Evolutionary conservation across 37 sponge, comb jelly and placozoan genomes (phyloP).

Genomic region (Halichondria panicea): DNA sequence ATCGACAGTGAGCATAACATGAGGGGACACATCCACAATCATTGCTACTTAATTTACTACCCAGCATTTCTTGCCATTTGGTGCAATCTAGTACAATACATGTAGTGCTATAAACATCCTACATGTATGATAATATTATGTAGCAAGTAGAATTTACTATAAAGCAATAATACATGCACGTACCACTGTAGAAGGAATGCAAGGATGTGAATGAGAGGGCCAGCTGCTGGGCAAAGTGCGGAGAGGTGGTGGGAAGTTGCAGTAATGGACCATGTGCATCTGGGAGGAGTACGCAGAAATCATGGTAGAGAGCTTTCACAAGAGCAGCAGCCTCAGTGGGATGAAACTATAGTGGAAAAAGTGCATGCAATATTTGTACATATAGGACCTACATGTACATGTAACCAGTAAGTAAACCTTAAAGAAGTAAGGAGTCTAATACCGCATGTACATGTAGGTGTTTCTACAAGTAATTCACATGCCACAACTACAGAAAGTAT

Average conservation of each 20-base stretch:
- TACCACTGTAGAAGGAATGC: conserved; percentile 54
- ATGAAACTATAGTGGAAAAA: conserved; percentile 28
- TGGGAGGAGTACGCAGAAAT: conserved; percentile 72
- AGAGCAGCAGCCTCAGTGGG: conserved; percentile 21
- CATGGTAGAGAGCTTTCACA: conserved; percentile 34
- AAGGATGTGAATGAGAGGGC: conserved; percentile 40
- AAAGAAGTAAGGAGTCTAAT: neutral
- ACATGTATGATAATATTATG: too few relatives aligned
- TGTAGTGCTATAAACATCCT: too few relatives aligned
- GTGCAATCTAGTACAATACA: too few relatives aligned
- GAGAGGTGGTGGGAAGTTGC: conserved; percentile 36
- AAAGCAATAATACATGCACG: neutral
- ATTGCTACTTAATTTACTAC: too few relatives aligned
- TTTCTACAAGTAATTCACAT: neutral
- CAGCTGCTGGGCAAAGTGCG: conserved; percentile 59
- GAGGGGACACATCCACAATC: too few relatives aligned
- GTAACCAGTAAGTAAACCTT: neutral
- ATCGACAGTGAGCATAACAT: too few relatives aligned
- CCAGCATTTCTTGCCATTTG: too few relatives aligned
- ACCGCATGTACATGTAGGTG: neutral
- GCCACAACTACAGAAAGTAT: too few relatives aligned
- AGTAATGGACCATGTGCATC: conserved; percentile 49
- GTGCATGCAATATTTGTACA: neutral
- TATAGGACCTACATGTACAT: neutral
- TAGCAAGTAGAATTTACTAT: too few relatives aligned